Conservation (phyloP, 2,113 vertebrate species). For the Anolis carolinensis region DNA sequence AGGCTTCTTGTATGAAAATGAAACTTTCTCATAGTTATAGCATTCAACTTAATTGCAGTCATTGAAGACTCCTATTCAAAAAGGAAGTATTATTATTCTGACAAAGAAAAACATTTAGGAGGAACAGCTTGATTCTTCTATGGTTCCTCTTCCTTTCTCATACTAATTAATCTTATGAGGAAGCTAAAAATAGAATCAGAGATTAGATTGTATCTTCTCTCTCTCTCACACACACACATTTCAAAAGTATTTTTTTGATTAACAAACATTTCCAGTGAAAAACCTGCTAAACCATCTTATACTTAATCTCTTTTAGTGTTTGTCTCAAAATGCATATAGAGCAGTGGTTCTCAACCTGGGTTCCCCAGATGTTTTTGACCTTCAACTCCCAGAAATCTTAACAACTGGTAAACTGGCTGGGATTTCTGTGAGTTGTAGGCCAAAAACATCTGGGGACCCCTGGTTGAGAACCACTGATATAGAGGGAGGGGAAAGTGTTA, state of each 20-base stretch:
- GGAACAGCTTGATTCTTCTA: conserved; percentile 49
- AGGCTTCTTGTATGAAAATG: conserved; percentile 22
- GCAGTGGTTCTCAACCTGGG: too few relatives aligned
- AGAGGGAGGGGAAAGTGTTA: too few relatives aligned
- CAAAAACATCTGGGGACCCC: too few relatives aligned
- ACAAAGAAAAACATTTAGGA: conserved; percentile 54
- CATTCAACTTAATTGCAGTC: conserved; percentile 53
- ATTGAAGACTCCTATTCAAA: conserved; percentile 48
- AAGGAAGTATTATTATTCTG: conserved; percentile 35
- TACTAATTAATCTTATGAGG: conserved; percentile 51
- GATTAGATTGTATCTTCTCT: conserved; percentile 11
- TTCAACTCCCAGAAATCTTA: too few relatives aligned
- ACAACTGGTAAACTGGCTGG: too few relatives aligned
- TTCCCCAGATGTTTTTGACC: too few relatives aligned
- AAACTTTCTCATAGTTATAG: conserved; percentile 30
- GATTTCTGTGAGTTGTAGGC: too few relatives aligned
- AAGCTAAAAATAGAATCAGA: conserved; percentile 37
- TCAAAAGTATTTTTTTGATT: conserved; percentile 27
- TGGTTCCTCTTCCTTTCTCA: conserved; percentile 47
- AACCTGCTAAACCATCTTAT: not conserved
- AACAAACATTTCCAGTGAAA: conserved; percentile 17
- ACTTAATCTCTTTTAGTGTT: not conserved
- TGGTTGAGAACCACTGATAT: too few relatives aligned
- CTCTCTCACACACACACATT: not conserved
- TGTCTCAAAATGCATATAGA: not conserved